These are phyloP conservation scores for Ianthella basta DNA, from an alignment of 37 sponge, comb jelly and placozoan species.

Conservation along the genomic window DNA sequence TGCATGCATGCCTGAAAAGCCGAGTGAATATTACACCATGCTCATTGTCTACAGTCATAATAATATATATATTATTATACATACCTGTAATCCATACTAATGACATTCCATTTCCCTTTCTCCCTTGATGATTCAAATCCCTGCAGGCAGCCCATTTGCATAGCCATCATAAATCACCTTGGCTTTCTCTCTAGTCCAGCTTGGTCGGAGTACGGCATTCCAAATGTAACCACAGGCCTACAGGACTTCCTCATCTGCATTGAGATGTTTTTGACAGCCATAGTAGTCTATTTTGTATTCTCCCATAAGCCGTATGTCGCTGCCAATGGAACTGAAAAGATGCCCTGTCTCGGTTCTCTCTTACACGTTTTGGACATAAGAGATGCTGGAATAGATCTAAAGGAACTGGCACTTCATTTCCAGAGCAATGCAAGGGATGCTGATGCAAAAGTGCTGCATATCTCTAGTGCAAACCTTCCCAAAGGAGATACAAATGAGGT, in stretches of 20 bases:
- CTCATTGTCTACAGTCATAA: too few relatives aligned
- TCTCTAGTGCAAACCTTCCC: too few relatives aligned
- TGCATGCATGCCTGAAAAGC: too few relatives aligned
- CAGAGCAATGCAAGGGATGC: too few relatives aligned
- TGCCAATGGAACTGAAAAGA: constrained; percentile 60
- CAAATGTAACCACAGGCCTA: constrained; percentile 47
- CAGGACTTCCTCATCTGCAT: constrained; percentile 85
- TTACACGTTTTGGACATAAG: constrained; percentile 75
- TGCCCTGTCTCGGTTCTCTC: constrained; percentile 60
- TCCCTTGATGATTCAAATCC: too few relatives aligned
- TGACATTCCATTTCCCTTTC: too few relatives aligned
- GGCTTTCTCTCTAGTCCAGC: constrained; percentile 24
- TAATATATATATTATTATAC: too few relatives aligned
- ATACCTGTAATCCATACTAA: too few relatives aligned
- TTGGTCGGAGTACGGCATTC: constrained; percentile 52
- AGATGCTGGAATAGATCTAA: constrained; percentile 62
- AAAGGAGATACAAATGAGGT: too few relatives aligned
- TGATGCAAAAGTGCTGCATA: too few relatives aligned
- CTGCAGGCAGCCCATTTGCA: constrained; percentile 63
- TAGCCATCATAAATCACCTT: constrained; percentile 54
- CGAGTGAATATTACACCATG: too few relatives aligned
- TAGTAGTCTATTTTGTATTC: constrained; percentile 85
- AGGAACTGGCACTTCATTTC: too few relatives aligned
- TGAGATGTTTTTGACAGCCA: constrained; percentile 85
- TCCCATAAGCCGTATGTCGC: constrained; percentile 85